These are phyloP conservation scores for Tympanuchus pallidicinctus DNA, from an alignment of 2,113 vertebrate genomes.

Conservation along the genomic window DNA sequence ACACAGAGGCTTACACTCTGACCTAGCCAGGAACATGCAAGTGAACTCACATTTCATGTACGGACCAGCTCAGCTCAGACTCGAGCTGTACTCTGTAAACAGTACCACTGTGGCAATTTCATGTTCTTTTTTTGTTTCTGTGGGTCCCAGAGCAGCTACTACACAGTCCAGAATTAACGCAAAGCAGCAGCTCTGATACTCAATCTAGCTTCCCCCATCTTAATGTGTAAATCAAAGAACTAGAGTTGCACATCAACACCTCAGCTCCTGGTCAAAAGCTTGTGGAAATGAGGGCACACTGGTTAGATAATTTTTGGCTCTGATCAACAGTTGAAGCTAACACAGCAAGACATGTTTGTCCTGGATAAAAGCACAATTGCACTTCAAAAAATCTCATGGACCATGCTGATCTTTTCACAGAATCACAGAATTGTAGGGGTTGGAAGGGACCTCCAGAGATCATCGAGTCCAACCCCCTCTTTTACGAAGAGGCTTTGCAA, in stretches of 20 bases:
- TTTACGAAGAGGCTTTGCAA: not conserved
- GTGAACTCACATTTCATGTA: not conserved
- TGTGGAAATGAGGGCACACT: fast-evolving
- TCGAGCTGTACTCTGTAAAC: not conserved
- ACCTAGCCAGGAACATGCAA: not conserved
- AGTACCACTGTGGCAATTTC: not conserved
- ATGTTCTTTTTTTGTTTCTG: not conserved
- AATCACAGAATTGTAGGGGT: too few species aligned
- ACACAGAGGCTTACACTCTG: not conserved
- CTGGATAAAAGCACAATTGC: not conserved
- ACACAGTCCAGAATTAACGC: not conserved
- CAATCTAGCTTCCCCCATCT: not conserved
- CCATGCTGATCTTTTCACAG: not conserved
- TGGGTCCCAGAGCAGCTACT: not conserved
- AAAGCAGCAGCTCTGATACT: not conserved
- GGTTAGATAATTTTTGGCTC: not conserved
- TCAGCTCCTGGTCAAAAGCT: not conserved
- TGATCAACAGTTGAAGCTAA: not conserved
- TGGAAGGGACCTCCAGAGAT: too few species aligned
- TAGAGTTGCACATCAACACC: not conserved
- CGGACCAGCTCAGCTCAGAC: not conserved
- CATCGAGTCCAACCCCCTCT: too few species aligned
- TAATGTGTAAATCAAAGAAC: not conserved
- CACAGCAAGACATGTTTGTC: not conserved
- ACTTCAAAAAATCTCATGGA: not conserved